A percentile compares a stretch with the other conserved stretches of the same genome.
phyloP scores from a whole-genome alignment of 2,113 vertebrate genomes.

The Agelaius phoeniceus region DNA sequence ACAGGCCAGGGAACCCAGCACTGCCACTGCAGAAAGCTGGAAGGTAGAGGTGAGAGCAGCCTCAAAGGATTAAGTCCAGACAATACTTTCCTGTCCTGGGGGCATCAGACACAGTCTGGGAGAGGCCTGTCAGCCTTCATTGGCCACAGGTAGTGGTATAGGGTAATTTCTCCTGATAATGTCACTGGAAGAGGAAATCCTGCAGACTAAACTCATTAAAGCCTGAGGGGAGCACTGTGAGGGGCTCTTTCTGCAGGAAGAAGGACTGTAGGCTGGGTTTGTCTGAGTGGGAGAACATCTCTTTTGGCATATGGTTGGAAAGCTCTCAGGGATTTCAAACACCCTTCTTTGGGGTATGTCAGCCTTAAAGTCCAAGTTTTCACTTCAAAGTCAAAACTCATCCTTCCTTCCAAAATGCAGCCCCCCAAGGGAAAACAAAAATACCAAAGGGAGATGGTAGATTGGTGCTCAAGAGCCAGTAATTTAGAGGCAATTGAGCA shows the following conservation, averaged over 20 bases:
- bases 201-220: constrained; percentile 87
- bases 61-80: constrained; percentile 76
- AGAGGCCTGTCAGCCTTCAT: constrained; percentile 76
- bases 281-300: not conserved
- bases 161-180: constrained; percentile 82
- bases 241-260: constrained; percentile 1
- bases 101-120: constrained; percentile 18
- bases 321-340: not conserved
- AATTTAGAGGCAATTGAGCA: not conserved
- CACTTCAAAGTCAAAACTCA: not conserved
- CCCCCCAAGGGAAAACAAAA: not conserved
- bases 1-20: not conserved
- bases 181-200: constrained; percentile 83
- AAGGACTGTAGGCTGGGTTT: not conserved
- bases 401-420: not conserved
- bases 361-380: not conserved
- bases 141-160: constrained; percentile 73
- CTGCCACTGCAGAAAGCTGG: not conserved
- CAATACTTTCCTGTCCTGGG: constrained; percentile 71
- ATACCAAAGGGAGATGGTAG: not conserved
- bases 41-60: constrained; percentile 65
- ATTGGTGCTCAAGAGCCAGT: not conserved
- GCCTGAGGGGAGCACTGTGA: constrained; percentile 64
- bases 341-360: not conserved
- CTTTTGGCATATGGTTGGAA: not conserved